Base-by-base conservation (phyloP, 2,113 vertebrate species). In the Cephalopholis sonnerati region DNA sequence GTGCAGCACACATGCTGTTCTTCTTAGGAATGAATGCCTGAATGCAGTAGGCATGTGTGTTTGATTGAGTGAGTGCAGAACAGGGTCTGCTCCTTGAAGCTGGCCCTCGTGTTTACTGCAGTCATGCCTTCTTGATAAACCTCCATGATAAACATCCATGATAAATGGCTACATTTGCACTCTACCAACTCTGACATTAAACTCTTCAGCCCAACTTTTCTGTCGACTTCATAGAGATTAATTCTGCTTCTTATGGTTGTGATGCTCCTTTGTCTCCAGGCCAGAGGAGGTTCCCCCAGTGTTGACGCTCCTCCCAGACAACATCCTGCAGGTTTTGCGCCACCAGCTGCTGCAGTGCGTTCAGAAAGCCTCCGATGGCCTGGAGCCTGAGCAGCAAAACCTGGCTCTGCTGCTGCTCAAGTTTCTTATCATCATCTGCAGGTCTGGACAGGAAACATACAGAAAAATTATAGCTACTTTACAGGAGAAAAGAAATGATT, bases 401-500 rank as follows among this genome's bases (percentile, higher is more conserved):
- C 91, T 99, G 64, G 96, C 97, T 1, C 86, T 99, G 88, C 89
- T 99, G 55, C 96, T 99, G 65, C 97, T 99, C 83, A 99, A 99
- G 82, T 99, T 99, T 93, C 98, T 99, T 81, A 99, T 99, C 87
- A 95, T 99, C 91, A 95, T 97, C 92, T 99, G 98, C 98, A 97
- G 98, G 98, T 99, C 91, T 84, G 83, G 20, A n/a, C n/a, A 22
- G 29, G 1, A 29, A 69, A 81, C 25, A 36, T 3, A 13, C 24
- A 48, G 17, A 32, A 5, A 41, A 6, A 32, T 44, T 3, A 25
- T 1, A 29, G 29, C 8, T 32, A 27, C n/a, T 24, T 53, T 4
- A 48, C 10, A 41, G 8, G 4, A 39, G 17, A 32, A 22, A 32
- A 44, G 41, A 44, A 44, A 27, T 29, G 17, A 53, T 29, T 64